A percentile compares a stretch with the other conserved stretches of the same genome.
phyloP scores from a whole-genome alignment of 2,113 vertebrate genomes.

The Tachycineta bicolor region DNA sequence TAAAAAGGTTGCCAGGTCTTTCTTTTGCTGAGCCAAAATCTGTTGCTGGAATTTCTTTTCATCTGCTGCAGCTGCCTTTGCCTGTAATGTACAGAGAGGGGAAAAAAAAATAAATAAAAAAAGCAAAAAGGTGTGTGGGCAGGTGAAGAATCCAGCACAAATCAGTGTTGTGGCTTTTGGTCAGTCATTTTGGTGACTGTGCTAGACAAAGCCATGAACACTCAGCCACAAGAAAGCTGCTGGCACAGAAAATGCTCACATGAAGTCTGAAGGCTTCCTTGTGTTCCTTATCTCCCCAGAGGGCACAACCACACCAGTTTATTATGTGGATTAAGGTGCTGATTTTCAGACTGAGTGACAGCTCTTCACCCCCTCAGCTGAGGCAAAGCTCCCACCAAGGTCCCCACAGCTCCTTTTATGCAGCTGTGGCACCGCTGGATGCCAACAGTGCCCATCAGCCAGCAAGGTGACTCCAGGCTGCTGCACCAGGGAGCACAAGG shows the following conservation, averaged over 20 bases:
- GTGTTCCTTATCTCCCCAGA: background rate
- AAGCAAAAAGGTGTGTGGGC: background rate
- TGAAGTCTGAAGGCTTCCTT: background rate
- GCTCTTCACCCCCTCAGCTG: background rate
- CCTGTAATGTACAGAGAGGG: constrained; percentile 70
- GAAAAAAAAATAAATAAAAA: background rate
- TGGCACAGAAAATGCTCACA: background rate
- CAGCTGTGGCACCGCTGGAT: background rate
- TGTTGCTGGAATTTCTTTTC: constrained; percentile 99
- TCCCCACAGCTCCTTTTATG: background rate
- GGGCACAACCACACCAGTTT: background rate
- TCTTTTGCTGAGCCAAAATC: constrained; percentile 97
- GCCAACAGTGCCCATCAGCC: background rate
- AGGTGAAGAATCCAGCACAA: background rate
- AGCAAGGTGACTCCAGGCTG: background rate
- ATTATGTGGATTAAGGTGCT: accelerated
- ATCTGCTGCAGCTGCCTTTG: constrained; percentile 90
- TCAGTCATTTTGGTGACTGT: background rate
- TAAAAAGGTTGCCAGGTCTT: constrained; percentile 97
- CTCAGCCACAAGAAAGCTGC: background rate
- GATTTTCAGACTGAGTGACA: background rate
- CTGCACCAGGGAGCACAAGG: background rate
- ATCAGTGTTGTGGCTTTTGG: background rate
- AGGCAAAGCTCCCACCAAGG: background rate
- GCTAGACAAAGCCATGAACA: background rate